Base-by-base conservation (phyloP, 1,140 invertebrate genomes). In the Apocrypta bakeri region DNA sequence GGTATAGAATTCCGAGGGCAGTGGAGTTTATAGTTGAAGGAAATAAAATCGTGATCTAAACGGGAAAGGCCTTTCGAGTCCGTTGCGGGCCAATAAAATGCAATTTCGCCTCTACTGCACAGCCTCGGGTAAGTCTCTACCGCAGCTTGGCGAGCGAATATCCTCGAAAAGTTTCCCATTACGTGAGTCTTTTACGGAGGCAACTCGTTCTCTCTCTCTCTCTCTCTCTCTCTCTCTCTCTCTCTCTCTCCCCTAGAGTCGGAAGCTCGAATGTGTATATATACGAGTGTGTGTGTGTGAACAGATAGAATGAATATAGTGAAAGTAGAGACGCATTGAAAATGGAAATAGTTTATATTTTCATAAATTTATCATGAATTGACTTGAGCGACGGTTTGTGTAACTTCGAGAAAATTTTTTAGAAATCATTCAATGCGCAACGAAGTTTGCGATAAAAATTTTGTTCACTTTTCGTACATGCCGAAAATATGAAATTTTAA, bases 81-180 rank as follows among this genome's bases (percentile, higher is more conserved):
- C 61, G 40, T 12, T 27, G 63, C 8, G 25, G 21, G 27, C 81
- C 74, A 72, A 82, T 82, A 82, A 82, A 82, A 77, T 82, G 66
- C 64, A 77, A 82, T 82, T 82, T 82, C 74, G 29, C 61, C 68
- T 25, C 27, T 8, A 63, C 29, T 21, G n/a, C 24, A n/a, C 48
- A 6, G 68, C 33, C 37, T 27, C 78, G 66, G 64, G 31, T 56
- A 29, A 40, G 33, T 77, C 64, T 33, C 73, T 63, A 2, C 31
- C 27, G 21, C 33, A 14, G 42, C 42, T 48, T 29, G 56, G 24
- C 64, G 75, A 83, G 61, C 61, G 72, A 40, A 63, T 61, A 69
- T 73, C 29, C 79, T 81, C 68, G 56, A 81, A 81, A 84, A 84
- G 66, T 71, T 81, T 75, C 25, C 69, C 79, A 75, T 84, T 84